Evolutionary conservation across 2,888 invertebrate species (phyloP).

Genomic region (Drosophila austrosaltans): DNA sequence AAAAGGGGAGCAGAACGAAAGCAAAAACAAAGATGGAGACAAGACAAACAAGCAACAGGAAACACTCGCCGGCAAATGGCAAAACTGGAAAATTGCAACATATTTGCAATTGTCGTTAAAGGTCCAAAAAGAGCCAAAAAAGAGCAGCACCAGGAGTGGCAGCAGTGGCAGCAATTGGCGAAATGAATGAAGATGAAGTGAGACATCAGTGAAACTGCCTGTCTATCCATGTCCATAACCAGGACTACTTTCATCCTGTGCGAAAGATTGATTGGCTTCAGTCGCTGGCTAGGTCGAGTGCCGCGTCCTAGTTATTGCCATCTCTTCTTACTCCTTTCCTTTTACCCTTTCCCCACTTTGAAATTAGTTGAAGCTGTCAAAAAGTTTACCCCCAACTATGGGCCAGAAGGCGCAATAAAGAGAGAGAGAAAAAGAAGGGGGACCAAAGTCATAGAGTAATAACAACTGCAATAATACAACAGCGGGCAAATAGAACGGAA

Average conservation of each 20-base stretch:
- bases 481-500: slow-evolving; percentile 1
- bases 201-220: slow-evolving; percentile 18
- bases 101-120: slow-evolving; percentile 74
- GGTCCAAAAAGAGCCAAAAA: not conserved
- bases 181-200: slow-evolving; percentile 77
- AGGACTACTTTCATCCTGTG: slow-evolving; percentile 2
- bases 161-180: slow-evolving; percentile 56
- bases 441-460: slow-evolving; percentile 3
- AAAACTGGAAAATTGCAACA: slow-evolving; percentile 66
- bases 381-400: slow-evolving; percentile 33
- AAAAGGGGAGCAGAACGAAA: slow-evolving; percentile 17
- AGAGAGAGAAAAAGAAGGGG: slow-evolving; percentile 2
- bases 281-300: slow-evolving; percentile 15
- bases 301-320: slow-evolving; percentile 34
- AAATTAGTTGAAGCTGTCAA: slow-evolving; percentile 49
- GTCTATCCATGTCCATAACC: slow-evolving; percentile 5
- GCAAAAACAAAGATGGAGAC: not conserved
- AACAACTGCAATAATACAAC: slow-evolving; percentile 17
- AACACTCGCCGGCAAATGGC: slow-evolving; percentile 21
- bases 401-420: slow-evolving; percentile 14
- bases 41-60: slow-evolving; percentile 30
- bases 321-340: slow-evolving; percentile 11
- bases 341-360: slow-evolving; percentile 24
- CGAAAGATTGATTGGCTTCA: slow-evolving; percentile 61
- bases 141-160: not conserved